phyloP scores from a whole-genome alignment of 2,888 invertebrate genomes.

The Orthosia incerta region DNA sequence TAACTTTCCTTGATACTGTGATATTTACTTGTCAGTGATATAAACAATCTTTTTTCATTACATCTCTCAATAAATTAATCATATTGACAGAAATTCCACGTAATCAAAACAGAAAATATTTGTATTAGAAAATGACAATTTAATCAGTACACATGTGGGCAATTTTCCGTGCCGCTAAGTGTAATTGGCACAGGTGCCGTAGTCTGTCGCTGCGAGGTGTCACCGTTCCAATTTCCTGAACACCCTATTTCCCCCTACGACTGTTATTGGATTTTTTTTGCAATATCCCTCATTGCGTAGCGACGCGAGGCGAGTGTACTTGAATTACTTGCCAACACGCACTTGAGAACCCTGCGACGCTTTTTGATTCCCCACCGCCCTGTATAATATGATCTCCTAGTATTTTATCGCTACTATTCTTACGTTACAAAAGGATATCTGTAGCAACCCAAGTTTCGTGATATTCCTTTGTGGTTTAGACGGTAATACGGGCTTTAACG shows the following conservation, averaged over 20 bases:
- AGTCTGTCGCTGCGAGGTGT: slow-evolving; percentile 76
- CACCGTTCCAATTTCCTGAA: slow-evolving; percentile 85
- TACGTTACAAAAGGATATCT: slow-evolving; percentile 63
- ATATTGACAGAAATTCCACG: slow-evolving; percentile 6
- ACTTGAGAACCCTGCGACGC: slow-evolving; percentile 66
- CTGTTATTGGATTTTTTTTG: slow-evolving; percentile 85
- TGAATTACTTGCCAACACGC: slow-evolving; percentile 72
- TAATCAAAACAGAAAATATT: slow-evolving; percentile 45
- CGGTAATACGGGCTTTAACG: slow-evolving; percentile 51
- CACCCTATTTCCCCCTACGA: slow-evolving; percentile 67
- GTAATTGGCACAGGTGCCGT: slow-evolving; percentile 81
- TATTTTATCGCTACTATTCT: slow-evolving; percentile 57
- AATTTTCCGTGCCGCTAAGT: slow-evolving; percentile 70
- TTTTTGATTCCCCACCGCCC: slow-evolving; percentile 68
- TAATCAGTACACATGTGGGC: slow-evolving; percentile 61
- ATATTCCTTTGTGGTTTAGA: slow-evolving; percentile 62
- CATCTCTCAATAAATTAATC: slow-evolving; percentile 1
- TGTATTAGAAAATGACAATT: slow-evolving; percentile 63
- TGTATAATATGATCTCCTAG: slow-evolving; percentile 66
- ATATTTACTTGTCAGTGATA: neutral
- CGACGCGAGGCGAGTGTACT: slow-evolving; percentile 72
- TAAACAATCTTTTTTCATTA: neutral
- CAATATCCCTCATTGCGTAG: slow-evolving; percentile 84
- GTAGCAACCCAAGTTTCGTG: slow-evolving; percentile 45
- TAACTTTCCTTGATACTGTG: slow-evolving; percentile 1